These are phyloP conservation scores for Elephas maximus DNA, from an alignment of 2,113 vertebrate genomes.

Conservation along the genomic window DNA sequence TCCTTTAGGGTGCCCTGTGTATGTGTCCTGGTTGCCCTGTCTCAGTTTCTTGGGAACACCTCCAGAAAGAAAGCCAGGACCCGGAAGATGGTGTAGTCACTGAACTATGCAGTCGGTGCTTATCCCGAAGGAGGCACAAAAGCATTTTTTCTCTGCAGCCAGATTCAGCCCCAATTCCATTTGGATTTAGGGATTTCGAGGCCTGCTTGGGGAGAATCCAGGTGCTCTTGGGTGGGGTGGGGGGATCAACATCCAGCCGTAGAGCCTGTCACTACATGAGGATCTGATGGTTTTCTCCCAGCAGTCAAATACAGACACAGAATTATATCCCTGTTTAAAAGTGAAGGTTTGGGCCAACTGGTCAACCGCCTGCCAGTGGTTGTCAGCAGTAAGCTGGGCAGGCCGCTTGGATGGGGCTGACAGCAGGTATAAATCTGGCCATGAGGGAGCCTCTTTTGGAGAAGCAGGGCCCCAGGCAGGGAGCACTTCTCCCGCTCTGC, in stretches of 20 bases:
- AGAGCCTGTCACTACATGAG: accelerated
- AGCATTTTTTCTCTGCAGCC: accelerated
- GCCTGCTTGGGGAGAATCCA: not conserved
- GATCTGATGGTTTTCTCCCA: not conserved
- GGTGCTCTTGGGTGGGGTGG: not conserved
- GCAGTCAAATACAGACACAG: accelerated
- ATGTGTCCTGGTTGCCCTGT: not conserved
- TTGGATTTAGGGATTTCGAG: not conserved
- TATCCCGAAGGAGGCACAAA: no score
- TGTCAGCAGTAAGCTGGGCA: not conserved
- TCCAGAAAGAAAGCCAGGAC: no score
- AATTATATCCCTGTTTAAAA: accelerated
- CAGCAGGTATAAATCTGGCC: not conserved
- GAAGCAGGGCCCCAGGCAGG: not conserved
- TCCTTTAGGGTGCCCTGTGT: not conserved
- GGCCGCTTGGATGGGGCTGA: not conserved
- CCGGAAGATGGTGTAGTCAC: accelerated
- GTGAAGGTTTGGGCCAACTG: not conserved
- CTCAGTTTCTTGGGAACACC: accelerated
- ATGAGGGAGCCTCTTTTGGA: not conserved
- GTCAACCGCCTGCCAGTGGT: not conserved
- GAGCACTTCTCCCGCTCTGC: not conserved
- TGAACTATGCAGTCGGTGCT: accelerated
- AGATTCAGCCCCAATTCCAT: not conserved
- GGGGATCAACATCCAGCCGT: not conserved